Evolutionary conservation across 1,140 invertebrate genomes (phyloP).

Genomic region (Bilobella aurantiaca): DNA sequence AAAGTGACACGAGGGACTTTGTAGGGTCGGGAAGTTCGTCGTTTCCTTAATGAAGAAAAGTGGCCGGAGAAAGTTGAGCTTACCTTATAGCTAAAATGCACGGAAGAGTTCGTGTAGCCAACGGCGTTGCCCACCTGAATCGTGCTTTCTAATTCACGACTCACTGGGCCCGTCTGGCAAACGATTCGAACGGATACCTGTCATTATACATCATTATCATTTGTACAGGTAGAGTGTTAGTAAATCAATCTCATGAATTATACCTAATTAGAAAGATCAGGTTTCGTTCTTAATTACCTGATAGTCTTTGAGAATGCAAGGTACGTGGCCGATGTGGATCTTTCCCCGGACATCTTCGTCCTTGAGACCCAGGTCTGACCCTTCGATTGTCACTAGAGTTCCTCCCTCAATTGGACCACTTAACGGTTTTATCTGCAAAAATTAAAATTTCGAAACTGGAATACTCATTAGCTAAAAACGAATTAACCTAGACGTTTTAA

Average conservation of each 20-base stretch:
- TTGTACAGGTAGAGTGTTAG: neutral
- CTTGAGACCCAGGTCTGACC: slow-evolving; percentile 84
- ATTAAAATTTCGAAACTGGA: neutral
- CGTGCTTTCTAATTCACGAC: slow-evolving; percentile 59
- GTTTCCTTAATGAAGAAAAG: neutral
- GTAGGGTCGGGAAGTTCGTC: no score
- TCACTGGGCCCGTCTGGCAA: slow-evolving; percentile 66
- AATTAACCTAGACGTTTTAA: neutral
- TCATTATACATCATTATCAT: no score
- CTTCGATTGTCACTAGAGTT: slow-evolving; percentile 87
- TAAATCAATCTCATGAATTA: neutral
- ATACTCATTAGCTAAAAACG: neutral
- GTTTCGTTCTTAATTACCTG: slow-evolving; percentile 41
- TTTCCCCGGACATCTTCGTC: slow-evolving; percentile 81
- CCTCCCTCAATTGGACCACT: slow-evolving; percentile 93
- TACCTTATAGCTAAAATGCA: slow-evolving; percentile 77
- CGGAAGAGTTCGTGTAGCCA: slow-evolving; percentile 74
- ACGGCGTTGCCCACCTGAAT: slow-evolving; percentile 82
- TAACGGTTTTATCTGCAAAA: slow-evolving; percentile 69
- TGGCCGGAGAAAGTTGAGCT: neutral
- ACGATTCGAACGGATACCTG: slow-evolving; percentile 77
- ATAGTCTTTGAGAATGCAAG: slow-evolving; percentile 77
- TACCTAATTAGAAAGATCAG: no score
- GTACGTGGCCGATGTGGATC: slow-evolving; percentile 79
- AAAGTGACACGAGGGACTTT: neutral